These are phyloP conservation scores for Sicus ferrugineus DNA, from an alignment of 2,888 invertebrate genomes.

Conservation along the genomic window DNA sequence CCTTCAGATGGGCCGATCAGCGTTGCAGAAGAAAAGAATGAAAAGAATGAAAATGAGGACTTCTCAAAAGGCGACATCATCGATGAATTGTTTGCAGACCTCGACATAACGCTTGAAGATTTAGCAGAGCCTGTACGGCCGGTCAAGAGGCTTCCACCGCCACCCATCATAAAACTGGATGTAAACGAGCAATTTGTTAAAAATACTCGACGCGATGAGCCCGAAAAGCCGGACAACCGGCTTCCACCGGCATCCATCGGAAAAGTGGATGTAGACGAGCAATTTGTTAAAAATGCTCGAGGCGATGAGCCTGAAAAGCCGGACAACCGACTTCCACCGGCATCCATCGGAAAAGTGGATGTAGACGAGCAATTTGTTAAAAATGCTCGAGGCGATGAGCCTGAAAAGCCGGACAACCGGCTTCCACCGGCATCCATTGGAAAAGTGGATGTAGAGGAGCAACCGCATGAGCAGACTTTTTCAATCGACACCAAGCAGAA, in stretches of 20 bases:
- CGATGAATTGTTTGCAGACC: constrained; percentile 20
- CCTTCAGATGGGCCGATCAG: not conserved
- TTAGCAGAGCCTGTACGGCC: no score
- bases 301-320: no score
- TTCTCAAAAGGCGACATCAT: constrained; percentile 30
- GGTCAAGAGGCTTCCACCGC: no score
- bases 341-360: constrained; percentile 34
- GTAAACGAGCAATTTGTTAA: no score
- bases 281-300: no score
- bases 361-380: constrained; percentile 37
- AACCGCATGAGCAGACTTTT: not conserved
- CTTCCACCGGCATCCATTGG: constrained; percentile 16
- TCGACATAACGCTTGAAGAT: no score
- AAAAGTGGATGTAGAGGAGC: constrained; percentile 25
- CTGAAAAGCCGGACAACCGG: not conserved
- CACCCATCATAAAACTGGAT: no score
- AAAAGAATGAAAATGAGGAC: constrained; percentile 32
- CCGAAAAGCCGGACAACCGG: no score
- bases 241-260: no score
- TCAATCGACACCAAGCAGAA: constrained; percentile 20
- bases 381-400: constrained; percentile 6
- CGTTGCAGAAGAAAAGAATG: constrained; percentile 38
- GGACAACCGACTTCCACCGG: constrained; percentile 2
- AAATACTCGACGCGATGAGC: no score
- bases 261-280: no score